A percentile compares a stretch with the other conserved stretches of the same genome.
These are phyloP conservation scores for Bufo bufo DNA, from an alignment of 2,113 vertebrate species.

Conservation along the genomic window DNA sequence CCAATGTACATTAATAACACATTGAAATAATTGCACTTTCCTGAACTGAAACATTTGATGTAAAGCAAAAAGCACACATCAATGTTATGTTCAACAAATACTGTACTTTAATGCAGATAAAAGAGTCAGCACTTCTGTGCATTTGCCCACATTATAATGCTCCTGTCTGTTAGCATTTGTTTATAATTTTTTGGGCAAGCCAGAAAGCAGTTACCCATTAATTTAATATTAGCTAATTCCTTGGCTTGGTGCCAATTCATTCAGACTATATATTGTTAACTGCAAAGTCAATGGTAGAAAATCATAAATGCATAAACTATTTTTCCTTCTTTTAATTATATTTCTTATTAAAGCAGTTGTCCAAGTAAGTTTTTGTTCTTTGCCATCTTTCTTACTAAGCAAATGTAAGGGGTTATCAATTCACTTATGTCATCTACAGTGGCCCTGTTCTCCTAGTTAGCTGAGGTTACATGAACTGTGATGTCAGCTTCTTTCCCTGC, in stretches of 20 bases:
- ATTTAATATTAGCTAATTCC: background rate
- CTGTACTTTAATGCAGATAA: no score
- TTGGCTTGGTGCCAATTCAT: background rate
- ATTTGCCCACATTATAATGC: background rate
- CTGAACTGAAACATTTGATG: background rate
- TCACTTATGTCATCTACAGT: no score
- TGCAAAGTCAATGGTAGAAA: background rate
- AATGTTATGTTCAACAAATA: background rate
- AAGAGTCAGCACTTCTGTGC: no score
- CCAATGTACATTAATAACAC: background rate
- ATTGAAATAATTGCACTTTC: no score
- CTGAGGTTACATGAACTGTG: no score
- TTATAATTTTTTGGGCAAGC: background rate
- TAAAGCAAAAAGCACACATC: background rate
- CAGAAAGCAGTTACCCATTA: background rate
- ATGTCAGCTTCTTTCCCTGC: no score
- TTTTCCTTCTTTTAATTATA: no score
- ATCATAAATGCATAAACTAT: background rate
- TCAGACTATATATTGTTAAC: background rate
- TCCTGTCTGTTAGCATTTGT: background rate
- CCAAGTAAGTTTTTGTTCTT: no score
- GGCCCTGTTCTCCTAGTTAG: no score
- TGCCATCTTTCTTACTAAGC: no score
- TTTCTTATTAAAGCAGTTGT: no score
- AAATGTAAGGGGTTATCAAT: no score